These are phyloP conservation scores for Oxyura jamaicensis DNA, from an alignment of 2,113 vertebrate species.

Conservation along the genomic window DNA sequence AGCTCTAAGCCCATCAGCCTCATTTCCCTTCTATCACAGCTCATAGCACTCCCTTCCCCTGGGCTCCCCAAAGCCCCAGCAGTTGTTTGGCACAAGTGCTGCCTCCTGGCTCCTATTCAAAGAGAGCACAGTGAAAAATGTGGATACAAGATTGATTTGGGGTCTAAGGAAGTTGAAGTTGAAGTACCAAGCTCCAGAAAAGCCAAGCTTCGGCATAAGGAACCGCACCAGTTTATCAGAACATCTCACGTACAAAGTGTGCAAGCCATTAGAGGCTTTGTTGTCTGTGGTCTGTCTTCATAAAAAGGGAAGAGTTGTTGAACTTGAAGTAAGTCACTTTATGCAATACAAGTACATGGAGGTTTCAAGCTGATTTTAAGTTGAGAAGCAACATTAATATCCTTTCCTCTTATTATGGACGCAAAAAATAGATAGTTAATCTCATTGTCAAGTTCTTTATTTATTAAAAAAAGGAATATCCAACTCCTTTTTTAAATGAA, in stretches of 20 bases:
- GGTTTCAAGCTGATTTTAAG: background rate
- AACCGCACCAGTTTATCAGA: background rate
- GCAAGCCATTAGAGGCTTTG: background rate
- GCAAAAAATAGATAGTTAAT: background rate
- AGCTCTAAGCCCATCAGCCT: background rate
- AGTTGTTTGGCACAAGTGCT: rapidly evolving
- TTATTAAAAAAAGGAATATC: background rate
- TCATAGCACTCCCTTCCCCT: background rate
- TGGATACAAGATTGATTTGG: background rate
- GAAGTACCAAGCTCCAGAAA: background rate
- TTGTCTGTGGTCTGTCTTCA: background rate
- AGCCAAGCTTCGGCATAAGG: background rate
- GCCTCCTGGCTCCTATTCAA: background rate
- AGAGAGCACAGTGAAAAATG: background rate
- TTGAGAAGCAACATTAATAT: background rate
- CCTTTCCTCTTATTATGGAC: background rate
- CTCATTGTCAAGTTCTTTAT: background rate
- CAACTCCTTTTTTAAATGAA: background rate
- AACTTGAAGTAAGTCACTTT: background rate
- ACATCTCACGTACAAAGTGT: background rate
- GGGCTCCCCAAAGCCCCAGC: background rate
- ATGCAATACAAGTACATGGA: background rate
- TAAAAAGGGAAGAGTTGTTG: background rate
- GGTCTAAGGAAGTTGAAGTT: background rate
- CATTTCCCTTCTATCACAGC: background rate